phyloP scores from a whole-genome alignment of 2,113 vertebrate species.

The Mormyrus lacerda region DNA sequence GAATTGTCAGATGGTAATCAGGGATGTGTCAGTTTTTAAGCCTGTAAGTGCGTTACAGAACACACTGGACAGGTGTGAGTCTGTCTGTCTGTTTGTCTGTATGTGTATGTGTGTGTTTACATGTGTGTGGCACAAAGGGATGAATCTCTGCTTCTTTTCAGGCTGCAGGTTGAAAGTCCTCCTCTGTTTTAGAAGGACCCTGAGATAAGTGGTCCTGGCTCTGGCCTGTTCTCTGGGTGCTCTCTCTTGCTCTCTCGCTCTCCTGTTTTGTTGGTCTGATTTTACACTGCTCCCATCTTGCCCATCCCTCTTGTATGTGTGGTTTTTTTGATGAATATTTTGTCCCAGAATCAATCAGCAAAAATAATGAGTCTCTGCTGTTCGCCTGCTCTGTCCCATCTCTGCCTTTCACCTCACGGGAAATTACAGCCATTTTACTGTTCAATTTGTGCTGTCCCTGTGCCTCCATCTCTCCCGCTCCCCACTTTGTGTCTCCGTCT shows the following conservation, averaged over 20 bases:
- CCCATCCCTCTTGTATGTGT: not conserved
- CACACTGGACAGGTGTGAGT: not conserved
- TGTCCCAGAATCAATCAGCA: slow-evolving; percentile 18
- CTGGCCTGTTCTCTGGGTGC: not conserved
- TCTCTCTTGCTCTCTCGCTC: not conserved
- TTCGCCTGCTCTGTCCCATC: slow-evolving; percentile 9
- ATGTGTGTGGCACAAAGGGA: not conserved
- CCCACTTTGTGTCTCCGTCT: not conserved
- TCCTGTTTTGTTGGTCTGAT: not conserved
- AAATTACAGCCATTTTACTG: slow-evolving; percentile 26
- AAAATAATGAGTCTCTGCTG: not conserved
- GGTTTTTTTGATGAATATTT: slow-evolving; percentile 11
- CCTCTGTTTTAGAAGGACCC: not conserved
- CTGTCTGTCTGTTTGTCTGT: not conserved
- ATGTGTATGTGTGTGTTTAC: not conserved
- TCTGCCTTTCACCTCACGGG: slow-evolving; percentile 3
- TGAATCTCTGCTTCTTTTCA: not conserved
- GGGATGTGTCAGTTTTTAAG: not conserved
- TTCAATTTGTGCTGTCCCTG: not conserved
- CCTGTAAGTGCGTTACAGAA: not conserved
- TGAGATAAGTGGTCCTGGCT: not conserved
- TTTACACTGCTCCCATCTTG: not conserved
- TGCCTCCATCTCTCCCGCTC: not conserved
- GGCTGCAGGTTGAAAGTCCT: not conserved
- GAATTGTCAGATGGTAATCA: not conserved